phyloP scores from a whole-genome alignment of 2,888 invertebrate species.

The Hypercompe scribonia region DNA sequence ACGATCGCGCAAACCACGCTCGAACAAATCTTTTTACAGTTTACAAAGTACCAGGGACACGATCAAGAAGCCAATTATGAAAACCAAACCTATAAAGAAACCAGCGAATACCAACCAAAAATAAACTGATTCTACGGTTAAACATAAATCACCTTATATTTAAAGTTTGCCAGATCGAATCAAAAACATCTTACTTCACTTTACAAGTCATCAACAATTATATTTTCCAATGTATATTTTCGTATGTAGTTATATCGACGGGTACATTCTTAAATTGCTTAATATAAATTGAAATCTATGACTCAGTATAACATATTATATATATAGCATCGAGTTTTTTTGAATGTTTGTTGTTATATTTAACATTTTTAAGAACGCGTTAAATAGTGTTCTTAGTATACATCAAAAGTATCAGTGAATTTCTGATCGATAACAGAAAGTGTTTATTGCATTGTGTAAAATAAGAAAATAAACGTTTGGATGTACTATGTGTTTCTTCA shows the following conservation, averaged over 20 bases:
- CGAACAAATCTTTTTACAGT: slow-evolving; percentile 92
- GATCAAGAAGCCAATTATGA: neutral
- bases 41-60: slow-evolving; percentile 85
- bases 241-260: neutral
- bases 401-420: neutral
- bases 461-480: neutral
- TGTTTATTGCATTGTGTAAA: neutral
- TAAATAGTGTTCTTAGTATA: neutral
- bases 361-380: neutral
- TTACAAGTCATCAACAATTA: too few relatives aligned
- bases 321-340: neutral
- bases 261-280: neutral
- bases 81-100: neutral
- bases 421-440: neutral
- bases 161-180: neutral
- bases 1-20: slow-evolving; percentile 92
- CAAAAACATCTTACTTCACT: neutral
- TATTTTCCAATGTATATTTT: too few relatives aligned
- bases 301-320: neutral
- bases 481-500: neutral
- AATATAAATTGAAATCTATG: neutral
- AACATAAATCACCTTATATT: neutral
- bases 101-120: neutral
- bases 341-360: neutral
- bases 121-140: neutral